A percentile compares a stretch with the other conserved stretches of the same genome.
These are phyloP conservation scores for Dysdera silvatica DNA, from an alignment of 1,140 invertebrate species.

Conservation along the genomic window DNA sequence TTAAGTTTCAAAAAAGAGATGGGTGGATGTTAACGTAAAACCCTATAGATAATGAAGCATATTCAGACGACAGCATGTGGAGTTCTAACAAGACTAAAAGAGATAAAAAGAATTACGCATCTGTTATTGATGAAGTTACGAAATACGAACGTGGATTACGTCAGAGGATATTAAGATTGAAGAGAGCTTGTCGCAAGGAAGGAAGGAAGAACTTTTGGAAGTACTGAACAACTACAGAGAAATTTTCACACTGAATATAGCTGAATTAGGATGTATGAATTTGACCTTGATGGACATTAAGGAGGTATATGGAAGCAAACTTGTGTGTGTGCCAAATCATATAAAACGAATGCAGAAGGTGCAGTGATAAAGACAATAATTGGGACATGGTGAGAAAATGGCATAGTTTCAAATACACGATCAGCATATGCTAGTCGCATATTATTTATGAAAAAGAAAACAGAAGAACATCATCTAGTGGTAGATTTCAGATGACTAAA, in stretches of 20 bases:
- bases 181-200: too few relatives aligned
- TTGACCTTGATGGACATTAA: background rate
- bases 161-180: background rate
- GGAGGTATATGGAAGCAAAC: background rate
- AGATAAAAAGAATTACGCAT: too few relatives aligned
- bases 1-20: too few relatives aligned
- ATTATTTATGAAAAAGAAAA: slow-evolving; percentile 36
- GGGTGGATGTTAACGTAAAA: too few relatives aligned
- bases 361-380: slow-evolving; percentile 13
- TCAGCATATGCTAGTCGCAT: slow-evolving; percentile 22
- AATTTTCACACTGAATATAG: background rate
- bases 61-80: too few relatives aligned
- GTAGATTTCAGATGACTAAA: slow-evolving; percentile 48
- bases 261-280: background rate
- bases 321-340: background rate
- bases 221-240: background rate
- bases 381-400: slow-evolving; percentile 8
- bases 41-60: too few relatives aligned
- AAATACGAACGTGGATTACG: too few relatives aligned
- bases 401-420: slow-evolving; percentile 18
- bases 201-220: too few relatives aligned
- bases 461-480: slow-evolving; percentile 43
- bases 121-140: too few relatives aligned
- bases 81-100: too few relatives aligned
- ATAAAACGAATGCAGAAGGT: slow-evolving; percentile 12